Base-by-base conservation (phyloP, 2,888 invertebrate genomes). In the Drosophila fulvimacula region DNA sequence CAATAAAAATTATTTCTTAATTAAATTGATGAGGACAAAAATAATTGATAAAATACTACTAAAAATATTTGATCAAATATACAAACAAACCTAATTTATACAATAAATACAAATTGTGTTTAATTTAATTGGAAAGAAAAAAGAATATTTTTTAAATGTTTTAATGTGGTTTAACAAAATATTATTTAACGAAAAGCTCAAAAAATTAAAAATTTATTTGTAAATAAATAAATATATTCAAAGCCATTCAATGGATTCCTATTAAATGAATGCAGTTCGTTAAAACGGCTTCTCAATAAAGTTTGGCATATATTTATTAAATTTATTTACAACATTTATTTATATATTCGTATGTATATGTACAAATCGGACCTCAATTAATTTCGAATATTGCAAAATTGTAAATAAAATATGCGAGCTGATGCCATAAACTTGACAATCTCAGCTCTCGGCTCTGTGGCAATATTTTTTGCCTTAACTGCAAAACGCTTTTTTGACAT, bases 381-480 rank as follows among this genome's bases (percentile, higher is more conserved):
- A 81, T 79, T 81, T 77, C 41, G 75, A 64, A 81, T 82, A 72
- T 65, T 73, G 66, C 60, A 53, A 68, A 64, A 70, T 71, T 69
- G 62, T 61, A 53, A 64, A 66, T 59, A 36, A 27, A 48, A 39
- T 4, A 32, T 36, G 15, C 44, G 46, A 44, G 57, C 46, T 30
- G 56, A 41, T 46, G 66, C 41, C 65, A 72, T 69, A 72, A 77
- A 77, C 60, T 61, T 65, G 32, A 56, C 60, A 76, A 64, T 67
- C 61, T 32, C 39, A 52, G 51, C 30, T 42, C 44, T 11, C 32
- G 42, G 27, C 10, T 60, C 69, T 65, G 53, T 39, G 68, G 46
- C 66, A 64, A 79, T 76, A 79, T 74, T 67, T 79, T 76, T 51
- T 76, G 76, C 63, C 73, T 79, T 76, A 73, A 72, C 76, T 79